Conservation (phyloP, 2,113 vertebrate species). For the Bubo scandiacus region DNA sequence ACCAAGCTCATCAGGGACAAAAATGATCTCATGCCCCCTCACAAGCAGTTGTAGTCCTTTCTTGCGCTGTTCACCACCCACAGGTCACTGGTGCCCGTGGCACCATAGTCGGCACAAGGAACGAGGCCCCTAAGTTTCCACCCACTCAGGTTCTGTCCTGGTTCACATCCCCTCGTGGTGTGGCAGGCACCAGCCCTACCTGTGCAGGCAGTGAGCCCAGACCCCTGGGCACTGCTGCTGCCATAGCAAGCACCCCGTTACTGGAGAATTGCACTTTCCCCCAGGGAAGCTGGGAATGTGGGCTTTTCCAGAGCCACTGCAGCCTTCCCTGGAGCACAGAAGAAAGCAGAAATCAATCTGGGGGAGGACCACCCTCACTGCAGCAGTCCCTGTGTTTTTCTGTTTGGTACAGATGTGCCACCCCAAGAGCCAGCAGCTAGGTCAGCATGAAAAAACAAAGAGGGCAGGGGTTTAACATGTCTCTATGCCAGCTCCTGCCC, state of each 20-base stretch:
- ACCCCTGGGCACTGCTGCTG: neutral
- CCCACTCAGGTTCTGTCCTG: neutral
- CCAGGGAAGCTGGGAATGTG: neutral
- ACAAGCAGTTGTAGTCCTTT: too few relatives aligned
- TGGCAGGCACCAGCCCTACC: neutral
- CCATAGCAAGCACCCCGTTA: constrained; percentile 13
- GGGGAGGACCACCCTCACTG: neutral
- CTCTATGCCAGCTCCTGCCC: neutral
- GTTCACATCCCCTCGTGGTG: neutral
- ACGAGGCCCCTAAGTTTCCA: neutral
- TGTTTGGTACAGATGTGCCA: neutral
- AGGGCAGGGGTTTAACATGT: neutral
- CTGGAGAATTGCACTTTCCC: neutral
- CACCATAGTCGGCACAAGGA: neutral
- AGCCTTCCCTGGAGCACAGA: neutral
- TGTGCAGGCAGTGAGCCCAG: neutral
- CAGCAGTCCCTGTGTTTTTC: neutral
- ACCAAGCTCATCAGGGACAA: neutral
- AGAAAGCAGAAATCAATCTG: neutral
- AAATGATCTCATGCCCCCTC: neutral
- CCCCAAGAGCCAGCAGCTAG: neutral
- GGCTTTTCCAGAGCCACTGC: constrained; percentile 3
- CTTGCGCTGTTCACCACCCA: neutral
- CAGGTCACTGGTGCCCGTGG: neutral
- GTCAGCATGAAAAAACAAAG: neutral